These are phyloP conservation scores for Amazona guildingii DNA, from an alignment of 2,113 vertebrate genomes.

Conservation along the genomic window DNA sequence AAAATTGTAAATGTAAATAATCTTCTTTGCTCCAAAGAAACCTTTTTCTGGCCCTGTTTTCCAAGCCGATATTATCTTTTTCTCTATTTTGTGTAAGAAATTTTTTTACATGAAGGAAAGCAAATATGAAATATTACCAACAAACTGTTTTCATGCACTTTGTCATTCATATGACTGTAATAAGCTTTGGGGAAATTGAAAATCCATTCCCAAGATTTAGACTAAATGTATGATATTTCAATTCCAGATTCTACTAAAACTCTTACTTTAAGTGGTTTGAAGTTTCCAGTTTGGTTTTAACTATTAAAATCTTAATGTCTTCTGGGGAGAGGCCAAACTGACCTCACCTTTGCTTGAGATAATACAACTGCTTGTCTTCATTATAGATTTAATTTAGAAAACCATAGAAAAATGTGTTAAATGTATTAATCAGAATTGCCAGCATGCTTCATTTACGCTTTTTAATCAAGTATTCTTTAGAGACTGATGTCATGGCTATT, in stretches of 20 bases:
- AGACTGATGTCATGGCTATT: conserved; percentile 41
- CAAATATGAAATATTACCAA: background rate
- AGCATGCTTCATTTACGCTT: conserved; percentile 25
- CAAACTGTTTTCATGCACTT: background rate
- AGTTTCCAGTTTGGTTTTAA: background rate
- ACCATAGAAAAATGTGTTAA: background rate
- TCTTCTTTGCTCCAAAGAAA: background rate
- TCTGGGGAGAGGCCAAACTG: background rate
- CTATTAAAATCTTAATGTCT: background rate
- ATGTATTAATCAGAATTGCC: conserved; percentile 31
- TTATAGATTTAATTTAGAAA: conserved; percentile 34
- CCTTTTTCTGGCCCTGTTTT: background rate
- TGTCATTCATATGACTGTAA: background rate
- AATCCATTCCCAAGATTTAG: background rate
- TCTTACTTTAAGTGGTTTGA: background rate
- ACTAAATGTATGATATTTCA: background rate
- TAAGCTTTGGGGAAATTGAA: background rate
- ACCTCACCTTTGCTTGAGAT: background rate
- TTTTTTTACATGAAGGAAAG: background rate
- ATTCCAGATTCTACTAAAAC: background rate
- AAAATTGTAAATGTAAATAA: background rate
- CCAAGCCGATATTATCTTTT: background rate
- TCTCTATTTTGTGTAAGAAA: background rate
- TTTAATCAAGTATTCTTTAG: conserved; percentile 50
- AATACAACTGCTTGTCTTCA: background rate